These are phyloP conservation scores for Euwallacea fornicatus DNA, from an alignment of 1,140 invertebrate genomes.

Conservation along the genomic window DNA sequence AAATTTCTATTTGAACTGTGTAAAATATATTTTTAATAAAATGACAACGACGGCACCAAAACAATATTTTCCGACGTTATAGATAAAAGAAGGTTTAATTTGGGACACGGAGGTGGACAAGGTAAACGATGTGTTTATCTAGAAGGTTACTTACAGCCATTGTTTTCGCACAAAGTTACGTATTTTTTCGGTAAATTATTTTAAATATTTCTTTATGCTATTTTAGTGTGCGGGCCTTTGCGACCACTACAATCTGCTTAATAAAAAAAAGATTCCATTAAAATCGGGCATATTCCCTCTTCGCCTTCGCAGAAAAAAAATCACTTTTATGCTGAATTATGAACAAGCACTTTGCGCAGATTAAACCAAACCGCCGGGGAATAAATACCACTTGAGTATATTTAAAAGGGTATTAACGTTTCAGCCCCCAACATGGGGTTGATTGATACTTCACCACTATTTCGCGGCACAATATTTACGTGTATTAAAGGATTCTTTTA, in stretches of 20 bases:
- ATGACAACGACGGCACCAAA: conserved; percentile 26
- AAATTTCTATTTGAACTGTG: conserved; percentile 35
- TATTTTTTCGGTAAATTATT: not conserved
- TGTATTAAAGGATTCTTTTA: conserved; percentile 9
- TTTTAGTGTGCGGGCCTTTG: not conserved
- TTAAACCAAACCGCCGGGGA: conserved; percentile 18
- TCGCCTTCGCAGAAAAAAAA: not conserved
- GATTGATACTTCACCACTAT: conserved; percentile 20
- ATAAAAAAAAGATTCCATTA: not conserved
- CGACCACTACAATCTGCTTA: not conserved
- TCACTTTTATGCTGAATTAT: conserved; percentile 1
- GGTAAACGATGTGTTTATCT: too few species aligned
- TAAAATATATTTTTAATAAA: conserved; percentile 37
- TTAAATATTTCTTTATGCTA: not conserved
- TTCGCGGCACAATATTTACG: conserved; percentile 8
- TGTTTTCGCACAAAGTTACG: too few species aligned
- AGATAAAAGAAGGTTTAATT: not conserved
- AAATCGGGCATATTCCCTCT: too few species aligned
- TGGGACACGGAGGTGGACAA: not conserved
- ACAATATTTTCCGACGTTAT: conserved; percentile 20
- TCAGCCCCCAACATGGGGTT: conserved; percentile 7
- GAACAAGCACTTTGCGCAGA: conserved; percentile 18
- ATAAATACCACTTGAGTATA: conserved; percentile 12
- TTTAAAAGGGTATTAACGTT: conserved; percentile 22
- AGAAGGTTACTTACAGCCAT: too few species aligned